Conservation (phyloP, 1,140 invertebrate genomes). For the Venustaconcha ellipsiformis region DNA sequence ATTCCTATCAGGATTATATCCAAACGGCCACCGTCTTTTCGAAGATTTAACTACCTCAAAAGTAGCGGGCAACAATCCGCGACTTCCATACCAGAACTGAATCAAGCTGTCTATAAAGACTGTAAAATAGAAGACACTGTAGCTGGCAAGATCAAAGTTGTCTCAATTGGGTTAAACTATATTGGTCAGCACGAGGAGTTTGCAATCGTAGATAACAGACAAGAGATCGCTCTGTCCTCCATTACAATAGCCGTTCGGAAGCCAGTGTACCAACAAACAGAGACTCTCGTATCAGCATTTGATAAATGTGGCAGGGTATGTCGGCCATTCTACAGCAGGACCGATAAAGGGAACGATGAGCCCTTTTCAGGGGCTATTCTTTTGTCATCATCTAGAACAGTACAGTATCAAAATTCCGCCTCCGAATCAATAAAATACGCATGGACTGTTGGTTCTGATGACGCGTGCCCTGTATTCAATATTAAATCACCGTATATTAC, state of each 20-base stretch:
- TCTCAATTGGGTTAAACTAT: conserved; percentile 53
- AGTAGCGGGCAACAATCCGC: conserved; percentile 34
- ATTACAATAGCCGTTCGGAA: conserved; percentile 48
- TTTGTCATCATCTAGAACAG: no score
- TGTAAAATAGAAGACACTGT: conserved; percentile 27
- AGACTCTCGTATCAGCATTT: conserved; percentile 34
- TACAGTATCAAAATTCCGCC: no score
- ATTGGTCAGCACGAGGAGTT: conserved; percentile 51
- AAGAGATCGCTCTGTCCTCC: conserved; percentile 47
- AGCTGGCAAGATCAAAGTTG: conserved; percentile 48
- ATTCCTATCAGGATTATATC: conserved; percentile 52
- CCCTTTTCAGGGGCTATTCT: no score
- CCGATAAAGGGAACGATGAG: no score
- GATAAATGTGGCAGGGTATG: conserved; percentile 43
- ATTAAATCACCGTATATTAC: no score
- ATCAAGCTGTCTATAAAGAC: conserved; percentile 26
- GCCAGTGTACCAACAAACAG: conserved; percentile 24
- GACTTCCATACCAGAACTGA: conserved; percentile 22
- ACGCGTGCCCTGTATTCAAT: no score
- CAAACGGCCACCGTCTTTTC: conserved; percentile 41
- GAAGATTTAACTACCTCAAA: conserved; percentile 44
- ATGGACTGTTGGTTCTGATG: no score
- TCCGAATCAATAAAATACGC: no score
- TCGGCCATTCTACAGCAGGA: conserved; percentile 25
- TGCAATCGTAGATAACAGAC: conserved; percentile 50